A percentile compares a stretch with the other conserved stretches of the same genome.
Conservation (phyloP, 2,797 vertebrate genomes). For the Acanthis flammea region DNA sequence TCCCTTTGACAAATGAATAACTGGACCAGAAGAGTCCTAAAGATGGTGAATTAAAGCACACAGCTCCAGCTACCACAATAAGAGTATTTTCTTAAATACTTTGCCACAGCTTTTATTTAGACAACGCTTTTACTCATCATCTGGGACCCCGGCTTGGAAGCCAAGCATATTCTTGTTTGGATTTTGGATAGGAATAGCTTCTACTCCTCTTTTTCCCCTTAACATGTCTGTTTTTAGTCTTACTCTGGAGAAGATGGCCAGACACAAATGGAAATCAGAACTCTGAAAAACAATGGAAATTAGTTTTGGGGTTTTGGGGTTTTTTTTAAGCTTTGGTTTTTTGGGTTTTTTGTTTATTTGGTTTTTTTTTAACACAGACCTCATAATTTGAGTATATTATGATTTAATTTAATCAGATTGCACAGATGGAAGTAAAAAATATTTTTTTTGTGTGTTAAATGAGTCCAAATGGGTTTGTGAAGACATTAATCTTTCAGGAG, state of each 20-base stretch:
- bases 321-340: neutral
- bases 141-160: neutral
- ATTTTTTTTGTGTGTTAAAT: neutral
- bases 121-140: neutral
- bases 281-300: neutral
- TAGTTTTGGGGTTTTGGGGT: accelerated
- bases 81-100: neutral
- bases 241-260: neutral
- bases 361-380: neutral
- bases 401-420: neutral
- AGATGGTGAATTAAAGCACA: neutral
- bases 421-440: neutral
- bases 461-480: neutral
- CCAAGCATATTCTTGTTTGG: neutral
- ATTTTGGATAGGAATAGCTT: neutral
- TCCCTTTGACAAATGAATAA: neutral
- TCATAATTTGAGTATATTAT: neutral
- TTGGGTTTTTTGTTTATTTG: neutral
- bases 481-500: neutral
- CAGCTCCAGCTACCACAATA: neutral
- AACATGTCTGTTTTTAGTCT: neutral
- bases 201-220: neutral
- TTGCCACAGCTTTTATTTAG: neutral
- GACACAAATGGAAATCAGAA: neutral
- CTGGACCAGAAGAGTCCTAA: neutral